phyloP scores from a whole-genome alignment of 2,797 vertebrate species.

The Lagorchestes hirsutus region DNA sequence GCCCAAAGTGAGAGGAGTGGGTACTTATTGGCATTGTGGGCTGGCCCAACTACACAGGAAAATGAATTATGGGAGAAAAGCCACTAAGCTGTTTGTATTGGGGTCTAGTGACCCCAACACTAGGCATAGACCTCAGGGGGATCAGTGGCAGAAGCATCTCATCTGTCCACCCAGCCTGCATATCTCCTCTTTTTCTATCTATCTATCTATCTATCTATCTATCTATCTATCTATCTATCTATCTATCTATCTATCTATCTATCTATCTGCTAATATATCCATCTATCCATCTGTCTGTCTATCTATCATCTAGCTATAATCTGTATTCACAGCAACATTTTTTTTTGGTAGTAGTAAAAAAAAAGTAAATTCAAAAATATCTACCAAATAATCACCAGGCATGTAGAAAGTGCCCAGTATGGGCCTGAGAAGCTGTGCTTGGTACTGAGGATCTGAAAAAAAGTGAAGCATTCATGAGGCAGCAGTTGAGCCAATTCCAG shows the following conservation, averaged over 20 bases:
- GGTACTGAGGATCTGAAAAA: not conserved
- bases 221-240: too few relatives aligned
- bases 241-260: too few relatives aligned
- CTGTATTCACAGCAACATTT: not conserved
- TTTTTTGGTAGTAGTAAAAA: not conserved
- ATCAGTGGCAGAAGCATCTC: not conserved
- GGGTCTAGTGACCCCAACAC: not conserved
- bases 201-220: too few relatives aligned
- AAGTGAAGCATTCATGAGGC: not conserved
- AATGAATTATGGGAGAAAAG: not conserved
- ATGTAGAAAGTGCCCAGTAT: too few relatives aligned
- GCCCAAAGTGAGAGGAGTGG: not conserved
- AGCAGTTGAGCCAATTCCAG: not conserved
- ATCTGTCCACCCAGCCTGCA: not conserved
- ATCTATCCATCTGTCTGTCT: too few relatives aligned
- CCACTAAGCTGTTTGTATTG: not conserved
- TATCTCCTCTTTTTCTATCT: too few relatives aligned
- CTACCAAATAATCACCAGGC: not conserved
- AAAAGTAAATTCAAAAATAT: not conserved
- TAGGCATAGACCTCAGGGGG: not conserved
- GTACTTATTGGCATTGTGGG: not conserved
- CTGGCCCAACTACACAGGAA: not conserved
- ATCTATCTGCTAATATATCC: too few relatives aligned
- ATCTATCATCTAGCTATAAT: not conserved
- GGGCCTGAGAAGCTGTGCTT: not conserved